Evolutionary conservation across 2,113 vertebrate species (phyloP), one percentile per base, ranked within the genome.

Genomic region (Podarcis cretensis): DNA sequence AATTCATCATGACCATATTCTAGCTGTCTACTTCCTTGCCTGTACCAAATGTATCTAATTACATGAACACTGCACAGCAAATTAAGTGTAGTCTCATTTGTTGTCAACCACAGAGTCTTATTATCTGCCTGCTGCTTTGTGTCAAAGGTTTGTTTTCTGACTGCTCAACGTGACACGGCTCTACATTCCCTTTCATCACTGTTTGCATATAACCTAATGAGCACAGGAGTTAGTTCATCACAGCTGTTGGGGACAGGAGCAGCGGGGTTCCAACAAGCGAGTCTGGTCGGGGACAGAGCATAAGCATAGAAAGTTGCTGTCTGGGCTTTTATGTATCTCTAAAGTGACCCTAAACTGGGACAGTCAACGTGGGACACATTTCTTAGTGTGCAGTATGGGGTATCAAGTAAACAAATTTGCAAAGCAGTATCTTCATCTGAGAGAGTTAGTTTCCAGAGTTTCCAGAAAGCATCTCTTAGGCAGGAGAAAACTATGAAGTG

Each of bases 1-100:
- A 95, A 97, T 98, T 97, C 96, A 98, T 98, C 98, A 98, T 95
- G 92, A 94, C 95, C 94, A 66, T 95, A 94, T 96, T 96, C 93
- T 92, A 89, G 95, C 95, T 95, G 93, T 96, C 96, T 95, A 92
- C 94, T 91, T 90, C 90, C 96, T 93, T 90, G 91, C 94, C 0
- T 3, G 90, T 90, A 90, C 96, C 97, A 96, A 95, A 97, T 96
- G 96, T 94, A 93, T 95, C 97, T 98, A 97, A 98, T 98, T 98
- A 98, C 93, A 82, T 92, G 96, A 97, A 96, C 94, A 68, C 92
- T 92, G 95, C 92, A 40, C 89, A 93, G 97, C 91, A 96, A 97
- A 97, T 97, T 97, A 98, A 97, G 94, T 95, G 94, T 90, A 83
- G 91, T 97, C 96, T 97, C 96, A 95, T 97, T 97, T 95, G 94